Conservation (phyloP, 2,113 vertebrate species). For the Nothocercus julius region DNA sequence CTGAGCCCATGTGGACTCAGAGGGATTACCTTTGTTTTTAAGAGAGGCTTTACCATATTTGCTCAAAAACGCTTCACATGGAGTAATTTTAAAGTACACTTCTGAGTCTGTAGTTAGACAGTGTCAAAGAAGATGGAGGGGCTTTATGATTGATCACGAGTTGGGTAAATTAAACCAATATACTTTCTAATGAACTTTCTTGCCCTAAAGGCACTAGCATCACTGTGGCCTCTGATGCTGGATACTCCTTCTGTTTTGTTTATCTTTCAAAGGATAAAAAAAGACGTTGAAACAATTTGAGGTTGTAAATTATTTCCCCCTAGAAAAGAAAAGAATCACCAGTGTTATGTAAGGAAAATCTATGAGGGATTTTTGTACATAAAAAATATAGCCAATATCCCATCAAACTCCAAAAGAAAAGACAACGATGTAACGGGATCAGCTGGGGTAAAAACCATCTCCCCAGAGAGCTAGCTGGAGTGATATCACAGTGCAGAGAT, state of each 20-base stretch:
- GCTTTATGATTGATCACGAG: conserved; percentile 9
- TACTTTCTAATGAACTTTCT: conserved; percentile 38
- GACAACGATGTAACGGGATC: neutral
- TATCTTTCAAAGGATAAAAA: neutral
- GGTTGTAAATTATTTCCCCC: neutral
- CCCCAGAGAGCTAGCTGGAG: neutral
- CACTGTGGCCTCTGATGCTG: neutral
- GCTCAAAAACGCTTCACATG: conserved; percentile 62
- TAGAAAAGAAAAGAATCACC: neutral
- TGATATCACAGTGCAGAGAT: neutral
- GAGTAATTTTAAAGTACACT: conserved; percentile 51
- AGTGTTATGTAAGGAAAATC: neutral
- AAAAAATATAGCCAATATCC: neutral
- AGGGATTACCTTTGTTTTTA: conserved; percentile 32
- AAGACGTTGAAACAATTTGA: neutral
- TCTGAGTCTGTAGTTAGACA: conserved; percentile 62
- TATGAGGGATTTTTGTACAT: neutral
- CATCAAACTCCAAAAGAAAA: neutral
- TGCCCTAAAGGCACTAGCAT: neutral
- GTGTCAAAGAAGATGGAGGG: conserved; percentile 45
- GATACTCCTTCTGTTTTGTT: neutral
- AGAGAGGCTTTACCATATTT: conserved; percentile 69
- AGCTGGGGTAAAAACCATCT: neutral
- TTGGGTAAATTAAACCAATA: conserved; percentile 18
- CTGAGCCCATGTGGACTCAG: neutral